Conservation (phyloP, 1,140 invertebrate species). For the Drosophila sulfurigaster region DNA sequence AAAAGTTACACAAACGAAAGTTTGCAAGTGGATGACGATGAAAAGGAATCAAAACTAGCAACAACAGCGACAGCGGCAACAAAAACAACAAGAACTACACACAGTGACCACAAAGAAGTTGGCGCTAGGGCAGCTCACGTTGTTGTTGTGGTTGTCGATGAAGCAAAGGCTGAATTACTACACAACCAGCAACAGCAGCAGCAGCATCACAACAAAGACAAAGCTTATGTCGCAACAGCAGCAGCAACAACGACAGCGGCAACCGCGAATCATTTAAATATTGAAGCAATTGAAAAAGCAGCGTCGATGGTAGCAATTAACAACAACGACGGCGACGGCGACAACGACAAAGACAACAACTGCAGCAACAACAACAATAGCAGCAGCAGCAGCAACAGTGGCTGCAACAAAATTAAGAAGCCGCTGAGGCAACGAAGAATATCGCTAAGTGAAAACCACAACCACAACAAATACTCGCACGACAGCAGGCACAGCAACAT, state of each 20-base stretch:
- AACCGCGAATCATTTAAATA: conserved; percentile 68
- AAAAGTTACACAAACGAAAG: conserved; percentile 60
- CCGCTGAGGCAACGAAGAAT: conserved; percentile 57
- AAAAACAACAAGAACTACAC: conserved; percentile 5
- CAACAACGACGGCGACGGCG: conserved; percentile 37
- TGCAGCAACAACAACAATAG: conserved; percentile 25
- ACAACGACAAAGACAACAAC: conserved; percentile 10
- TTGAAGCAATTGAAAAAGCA: conserved; percentile 67
- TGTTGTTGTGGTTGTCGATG: conserved; percentile 23
- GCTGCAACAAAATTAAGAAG: conserved; percentile 70
- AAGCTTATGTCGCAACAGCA: conserved; percentile 58
- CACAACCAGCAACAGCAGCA: conserved; percentile 7
- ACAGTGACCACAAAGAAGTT: conserved; percentile 41
- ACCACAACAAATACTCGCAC: conserved; percentile 62
- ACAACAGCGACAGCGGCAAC: not conserved
- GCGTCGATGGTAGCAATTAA: conserved; percentile 67
- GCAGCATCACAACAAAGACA: conserved; percentile 39
- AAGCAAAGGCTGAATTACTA: conserved; percentile 26
- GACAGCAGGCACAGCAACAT: conserved; percentile 36
- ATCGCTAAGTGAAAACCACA: conserved; percentile 72
- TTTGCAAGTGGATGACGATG: conserved; percentile 35
- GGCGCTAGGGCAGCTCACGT: conserved; percentile 30
- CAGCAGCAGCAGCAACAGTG: conserved; percentile 18
- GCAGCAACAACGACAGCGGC: conserved; percentile 11
- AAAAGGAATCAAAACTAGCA: conserved; percentile 39